These are phyloP conservation scores for Cheilosia urbana DNA, from an alignment of 2,888 invertebrate genomes.

Conservation along the genomic window DNA sequence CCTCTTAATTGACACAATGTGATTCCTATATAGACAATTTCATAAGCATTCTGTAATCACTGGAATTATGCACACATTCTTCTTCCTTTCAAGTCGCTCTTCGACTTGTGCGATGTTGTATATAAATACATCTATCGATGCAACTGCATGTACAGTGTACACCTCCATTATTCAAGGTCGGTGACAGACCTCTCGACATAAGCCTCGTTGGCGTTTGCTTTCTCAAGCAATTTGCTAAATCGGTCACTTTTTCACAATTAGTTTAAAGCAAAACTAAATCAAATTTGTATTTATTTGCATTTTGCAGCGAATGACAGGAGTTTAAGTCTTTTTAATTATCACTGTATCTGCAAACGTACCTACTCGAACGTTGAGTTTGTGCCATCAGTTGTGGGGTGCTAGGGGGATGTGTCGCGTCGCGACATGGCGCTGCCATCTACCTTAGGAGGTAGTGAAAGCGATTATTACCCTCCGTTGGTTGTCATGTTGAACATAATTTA, in stretches of 20 bases:
- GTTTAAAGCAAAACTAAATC: slow-evolving; percentile 9
- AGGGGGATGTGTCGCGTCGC: slow-evolving; percentile 1
- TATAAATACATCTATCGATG: too few relatives aligned
- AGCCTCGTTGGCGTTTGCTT: slow-evolving; percentile 5
- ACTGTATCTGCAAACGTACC: too few relatives aligned
- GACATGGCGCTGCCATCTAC: slow-evolving; percentile 1
- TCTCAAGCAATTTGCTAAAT: slow-evolving; percentile 56
- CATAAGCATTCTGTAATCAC: slow-evolving; percentile 56
- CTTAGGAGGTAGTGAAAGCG: slow-evolving; percentile 1
- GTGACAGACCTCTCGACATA: not conserved
- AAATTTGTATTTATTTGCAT: slow-evolving; percentile 8
- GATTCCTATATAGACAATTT: slow-evolving; percentile 36
- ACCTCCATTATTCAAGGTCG: not conserved
- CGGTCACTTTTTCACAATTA: slow-evolving; percentile 42
- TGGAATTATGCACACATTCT: slow-evolving; percentile 51
- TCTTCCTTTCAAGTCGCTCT: slow-evolving; percentile 8
- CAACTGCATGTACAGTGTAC: too few relatives aligned
- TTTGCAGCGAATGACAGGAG: not conserved
- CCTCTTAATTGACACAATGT: slow-evolving; percentile 18
- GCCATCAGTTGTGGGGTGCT: not conserved
- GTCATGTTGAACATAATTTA: slow-evolving; percentile 56
- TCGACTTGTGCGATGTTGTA: too few relatives aligned
- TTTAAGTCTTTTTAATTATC: slow-evolving; percentile 15
- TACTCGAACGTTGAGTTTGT: too few relatives aligned
- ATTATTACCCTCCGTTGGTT: slow-evolving; percentile 4